Base-by-base conservation (phyloP, 2,888 invertebrate species). In the Drosophila lutescens region DNA sequence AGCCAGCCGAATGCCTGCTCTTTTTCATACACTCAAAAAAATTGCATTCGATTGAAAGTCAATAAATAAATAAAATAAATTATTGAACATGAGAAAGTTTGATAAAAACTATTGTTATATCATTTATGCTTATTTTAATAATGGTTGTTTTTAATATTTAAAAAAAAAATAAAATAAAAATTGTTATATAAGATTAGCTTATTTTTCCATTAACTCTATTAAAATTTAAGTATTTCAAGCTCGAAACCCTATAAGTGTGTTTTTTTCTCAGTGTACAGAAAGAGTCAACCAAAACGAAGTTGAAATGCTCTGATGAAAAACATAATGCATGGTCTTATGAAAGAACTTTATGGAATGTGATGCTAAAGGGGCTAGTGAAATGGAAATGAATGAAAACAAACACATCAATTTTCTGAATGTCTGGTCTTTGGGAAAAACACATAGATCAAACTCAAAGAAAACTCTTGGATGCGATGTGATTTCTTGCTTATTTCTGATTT, bases 361-460 rank as follows among this genome's bases (percentile, higher is more conserved):
- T 5, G n/a, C 20, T 10, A 30, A 17, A n/a, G 26, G 26, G 6
- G 6, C n/a, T n/a, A 38, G 13, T 4, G 17, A 13, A 58, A 13
- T 12, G n/a, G n/a, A 13, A 58, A 15, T 12, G n/a, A 13, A 9
- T 59, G 20, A 32, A 32, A 15, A 41, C 32, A 59, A 15, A n/a
- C 38, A 30, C 59, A 58, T 58, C n/a, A 17, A n/a, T 58, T 58
- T n/a, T 20, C 38, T 17, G n/a, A 60, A 43, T 17, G 60, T 23
- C 17, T 15, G 13, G 13, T 23, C 43, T 32, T 43, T 15, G 4
- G 20, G 10, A 23, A 26, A 36, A 26, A 23, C 8, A 20, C 20
- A 47, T 74, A 36, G 32, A 30, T 82, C 73, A 63, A 43, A 38
- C 67, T 43, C 53, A 63, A 53, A 51, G 68, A 44, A 69, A 54